These are phyloP conservation scores for Apamea monoglypha DNA, from an alignment of 2,888 invertebrate genomes.

Conservation along the genomic window DNA sequence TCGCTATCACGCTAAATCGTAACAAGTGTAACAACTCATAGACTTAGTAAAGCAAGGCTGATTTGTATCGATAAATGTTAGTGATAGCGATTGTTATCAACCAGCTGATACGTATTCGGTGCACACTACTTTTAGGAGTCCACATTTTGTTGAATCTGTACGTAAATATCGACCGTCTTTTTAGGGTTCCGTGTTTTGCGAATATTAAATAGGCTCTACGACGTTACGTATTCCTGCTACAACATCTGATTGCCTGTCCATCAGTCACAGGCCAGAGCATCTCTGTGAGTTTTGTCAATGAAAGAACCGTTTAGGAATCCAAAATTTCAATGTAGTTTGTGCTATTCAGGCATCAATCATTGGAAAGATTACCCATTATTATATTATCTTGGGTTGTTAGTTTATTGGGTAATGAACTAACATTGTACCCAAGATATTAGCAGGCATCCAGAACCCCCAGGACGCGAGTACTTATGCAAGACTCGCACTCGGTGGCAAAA, in stretches of 20 bases:
- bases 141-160: conserved; percentile 29
- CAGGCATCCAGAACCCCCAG: background rate
- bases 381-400: no score
- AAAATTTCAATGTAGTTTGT: background rate
- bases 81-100: conserved; percentile 67
- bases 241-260: background rate
- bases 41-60: conserved; percentile 66
- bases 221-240: background rate
- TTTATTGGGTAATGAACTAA: no score
- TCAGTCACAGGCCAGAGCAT: background rate
- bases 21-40: conserved; percentile 63
- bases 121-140: conserved; percentile 56
- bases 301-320: background rate
- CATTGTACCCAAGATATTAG: background rate
- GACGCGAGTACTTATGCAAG: background rate
- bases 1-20: conserved; percentile 65
- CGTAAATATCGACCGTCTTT: conserved; percentile 13
- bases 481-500: conserved; percentile 13
- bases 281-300: background rate
- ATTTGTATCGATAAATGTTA: conserved; percentile 66
- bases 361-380: background rate
- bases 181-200: background rate
- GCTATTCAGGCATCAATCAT: conserved; percentile 1
- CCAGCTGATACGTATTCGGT: conserved; percentile 62
- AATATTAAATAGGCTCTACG: background rate